Evolutionary conservation across 2,797 vertebrate species (phyloP).

Genomic region (Bryconaethiops microstoma): DNA sequence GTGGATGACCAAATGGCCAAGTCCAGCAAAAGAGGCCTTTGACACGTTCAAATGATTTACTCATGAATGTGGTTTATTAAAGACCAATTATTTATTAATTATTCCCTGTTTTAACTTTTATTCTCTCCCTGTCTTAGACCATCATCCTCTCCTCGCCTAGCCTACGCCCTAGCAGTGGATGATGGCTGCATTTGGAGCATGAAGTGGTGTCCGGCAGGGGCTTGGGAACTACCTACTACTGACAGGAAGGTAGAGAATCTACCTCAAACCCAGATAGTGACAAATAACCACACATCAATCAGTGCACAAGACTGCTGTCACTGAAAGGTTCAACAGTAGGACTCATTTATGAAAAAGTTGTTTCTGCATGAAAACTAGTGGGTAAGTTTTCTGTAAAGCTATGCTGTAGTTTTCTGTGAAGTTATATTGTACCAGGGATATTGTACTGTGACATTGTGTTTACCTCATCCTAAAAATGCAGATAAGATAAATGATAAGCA

Average conservation of each 20-base stretch:
- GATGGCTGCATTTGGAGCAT: conserved; percentile 89
- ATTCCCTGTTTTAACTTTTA: background rate
- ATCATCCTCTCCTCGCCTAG: conserved; percentile 72
- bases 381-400: no score
- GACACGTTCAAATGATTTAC: no score
- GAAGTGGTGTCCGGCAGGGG: conserved; percentile 94
- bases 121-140: conserved; percentile 70
- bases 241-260: conserved; percentile 76
- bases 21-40: no score
- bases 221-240: conserved; percentile 85
- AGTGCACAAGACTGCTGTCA: background rate
- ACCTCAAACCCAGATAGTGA: background rate
- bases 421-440: background rate
- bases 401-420: background rate
- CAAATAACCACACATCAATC: background rate
- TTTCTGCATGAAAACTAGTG: no score
- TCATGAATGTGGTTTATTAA: no score
- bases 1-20: no score
- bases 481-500: no score
- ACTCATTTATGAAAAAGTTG: no score
- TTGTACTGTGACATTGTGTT: background rate
- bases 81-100: background rate
- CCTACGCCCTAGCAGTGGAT: conserved; percentile 87
- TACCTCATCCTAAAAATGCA: no score
- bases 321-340: background rate